Percentiles rank a stretch among this genome's conserved stretches.
These are phyloP conservation scores for Copidosoma floridanum DNA, from an alignment of 1,140 invertebrate genomes.

Conservation along the genomic window DNA sequence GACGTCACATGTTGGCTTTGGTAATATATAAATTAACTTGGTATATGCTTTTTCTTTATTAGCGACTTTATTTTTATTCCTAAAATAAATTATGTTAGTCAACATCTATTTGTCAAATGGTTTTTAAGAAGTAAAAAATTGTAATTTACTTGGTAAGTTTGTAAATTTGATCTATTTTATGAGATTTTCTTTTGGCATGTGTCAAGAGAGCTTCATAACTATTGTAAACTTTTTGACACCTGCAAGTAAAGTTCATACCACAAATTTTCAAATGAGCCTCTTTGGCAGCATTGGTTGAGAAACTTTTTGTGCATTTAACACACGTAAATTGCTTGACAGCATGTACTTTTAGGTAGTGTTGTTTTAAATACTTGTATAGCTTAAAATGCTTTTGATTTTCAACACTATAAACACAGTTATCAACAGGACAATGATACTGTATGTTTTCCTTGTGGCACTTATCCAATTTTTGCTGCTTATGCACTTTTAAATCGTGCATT, in stretches of 20 bases:
- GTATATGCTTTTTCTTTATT: too few species aligned
- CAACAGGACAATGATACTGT: constrained; percentile 51
- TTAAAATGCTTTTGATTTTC: constrained; percentile 47
- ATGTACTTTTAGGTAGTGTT: constrained; percentile 66
- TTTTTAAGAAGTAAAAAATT: constrained; percentile 1
- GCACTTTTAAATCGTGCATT: constrained; percentile 50
- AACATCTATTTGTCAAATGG: not conserved
- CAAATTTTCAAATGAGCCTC: constrained; percentile 57
- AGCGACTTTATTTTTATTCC: too few species aligned
- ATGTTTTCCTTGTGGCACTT: constrained; percentile 42
- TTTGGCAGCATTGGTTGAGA: constrained; percentile 56
- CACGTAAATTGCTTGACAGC: constrained; percentile 59
- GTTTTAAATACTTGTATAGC: constrained; percentile 54
- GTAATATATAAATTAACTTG: constrained; percentile 40
- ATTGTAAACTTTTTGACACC: constrained; percentile 57
- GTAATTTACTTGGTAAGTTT: constrained; percentile 41
- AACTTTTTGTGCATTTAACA: constrained; percentile 58
- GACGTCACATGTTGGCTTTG: constrained; percentile 42
- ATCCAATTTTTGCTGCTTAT: constrained; percentile 44
- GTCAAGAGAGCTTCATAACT: constrained; percentile 61
- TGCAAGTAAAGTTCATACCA: constrained; percentile 56
- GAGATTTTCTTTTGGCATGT: constrained; percentile 59
- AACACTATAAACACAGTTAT: constrained; percentile 48
- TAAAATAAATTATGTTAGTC: not conserved
- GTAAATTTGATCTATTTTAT: constrained; percentile 52